Evolutionary conservation across 2,797 vertebrate genomes (phyloP).

Genomic region (Diplodus puntazzo): DNA sequence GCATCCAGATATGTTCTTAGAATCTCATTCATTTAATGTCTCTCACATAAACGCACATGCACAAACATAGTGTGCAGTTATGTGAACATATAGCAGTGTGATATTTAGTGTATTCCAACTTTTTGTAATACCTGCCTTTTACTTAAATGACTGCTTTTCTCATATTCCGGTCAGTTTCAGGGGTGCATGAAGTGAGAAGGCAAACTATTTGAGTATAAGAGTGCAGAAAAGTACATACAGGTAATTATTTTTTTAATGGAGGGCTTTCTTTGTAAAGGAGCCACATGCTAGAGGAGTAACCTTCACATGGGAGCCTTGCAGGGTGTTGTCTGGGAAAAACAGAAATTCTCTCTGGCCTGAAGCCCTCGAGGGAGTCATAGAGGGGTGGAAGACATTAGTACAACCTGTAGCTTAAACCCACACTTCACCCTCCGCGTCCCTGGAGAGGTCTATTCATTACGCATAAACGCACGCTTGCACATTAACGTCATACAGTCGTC

Average conservation of each 20-base stretch:
- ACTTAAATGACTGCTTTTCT: background rate
- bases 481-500: conserved; percentile 34
- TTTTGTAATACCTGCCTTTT: background rate
- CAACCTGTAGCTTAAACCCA: conserved; percentile 68
- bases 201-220: background rate
- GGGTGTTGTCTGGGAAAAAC: conserved; percentile 90
- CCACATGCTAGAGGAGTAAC: conserved; percentile 45
- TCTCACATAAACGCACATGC: conserved; percentile 31
- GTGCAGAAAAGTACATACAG: background rate
- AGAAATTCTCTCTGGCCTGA: conserved; percentile 67
- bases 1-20: conserved; percentile 76
- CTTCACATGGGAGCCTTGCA: conserved; percentile 55
- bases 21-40: conserved; percentile 58
- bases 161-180: background rate
- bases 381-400: conserved; percentile 81
- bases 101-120: background rate
- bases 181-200: background rate
- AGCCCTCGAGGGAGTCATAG: conserved; percentile 75
- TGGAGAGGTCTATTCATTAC: conserved; percentile 40
- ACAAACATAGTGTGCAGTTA: conserved; percentile 3
- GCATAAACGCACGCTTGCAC: conserved; percentile 3
- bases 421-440: conserved; percentile 34
- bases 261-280: conserved; percentile 4
- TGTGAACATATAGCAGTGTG: background rate
- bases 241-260: background rate